These are phyloP conservation scores for Eriosoma lanigerum DNA, from an alignment of 1,140 invertebrate species.

Conservation along the genomic window DNA sequence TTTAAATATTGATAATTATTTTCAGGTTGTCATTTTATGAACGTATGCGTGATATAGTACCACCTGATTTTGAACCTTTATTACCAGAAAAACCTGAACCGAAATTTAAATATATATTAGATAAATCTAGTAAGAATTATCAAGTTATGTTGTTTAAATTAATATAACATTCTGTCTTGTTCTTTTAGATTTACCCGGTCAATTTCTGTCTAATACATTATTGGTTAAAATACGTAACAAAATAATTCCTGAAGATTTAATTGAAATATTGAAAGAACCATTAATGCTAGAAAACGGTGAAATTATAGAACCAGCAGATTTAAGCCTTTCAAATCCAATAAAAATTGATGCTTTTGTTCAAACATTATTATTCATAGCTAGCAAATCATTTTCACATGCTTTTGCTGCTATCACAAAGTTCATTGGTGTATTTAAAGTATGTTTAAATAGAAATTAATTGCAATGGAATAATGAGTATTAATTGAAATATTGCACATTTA, in stretches of 20 bases:
- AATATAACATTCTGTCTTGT: background rate
- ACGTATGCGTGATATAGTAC: conserved; percentile 88
- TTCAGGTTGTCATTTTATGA: conserved; percentile 92
- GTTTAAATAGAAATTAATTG: background rate
- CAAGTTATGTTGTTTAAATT: conserved; percentile 1
- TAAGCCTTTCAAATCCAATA: conserved; percentile 74
- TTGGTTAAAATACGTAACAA: conserved; percentile 83
- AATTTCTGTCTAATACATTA: conserved; percentile 62
- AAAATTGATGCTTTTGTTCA: conserved; percentile 97
- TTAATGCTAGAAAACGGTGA: conserved; percentile 70
- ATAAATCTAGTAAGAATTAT: conserved; percentile 71
- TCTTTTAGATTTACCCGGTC: conserved; percentile 66
- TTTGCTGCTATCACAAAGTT: conserved; percentile 98
- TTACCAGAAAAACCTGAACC: conserved; percentile 78
- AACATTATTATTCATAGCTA: conserved; percentile 87
- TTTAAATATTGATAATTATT: conserved; percentile 53
- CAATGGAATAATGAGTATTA: background rate
- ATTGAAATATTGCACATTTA: conserved; percentile 57
- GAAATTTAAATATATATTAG: conserved; percentile 79
- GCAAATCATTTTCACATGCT: conserved; percentile 96
- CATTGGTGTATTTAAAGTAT: conserved; percentile 87
- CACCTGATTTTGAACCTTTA: conserved; percentile 79
- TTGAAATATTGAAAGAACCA: conserved; percentile 83
- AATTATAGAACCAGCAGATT: conserved; percentile 49
- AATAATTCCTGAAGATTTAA: conserved; percentile 84